Evolutionary conservation across 2,888 invertebrate genomes (phyloP).

Genomic region (Acronicta psi): DNA sequence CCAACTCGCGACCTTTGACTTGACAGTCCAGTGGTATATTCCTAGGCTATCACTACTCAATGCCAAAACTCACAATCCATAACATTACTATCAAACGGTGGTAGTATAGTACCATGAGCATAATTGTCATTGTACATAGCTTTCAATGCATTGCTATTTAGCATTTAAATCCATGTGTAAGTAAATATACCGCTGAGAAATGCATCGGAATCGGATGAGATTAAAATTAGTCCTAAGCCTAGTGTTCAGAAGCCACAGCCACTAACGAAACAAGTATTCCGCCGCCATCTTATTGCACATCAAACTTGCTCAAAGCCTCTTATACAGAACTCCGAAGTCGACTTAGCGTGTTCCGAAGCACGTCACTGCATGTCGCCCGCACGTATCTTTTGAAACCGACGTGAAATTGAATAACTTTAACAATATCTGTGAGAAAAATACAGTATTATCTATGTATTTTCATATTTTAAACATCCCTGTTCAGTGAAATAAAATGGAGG

Average conservation of each 20-base stretch:
- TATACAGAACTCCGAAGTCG: conserved; percentile 30
- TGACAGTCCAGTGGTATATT: no score
- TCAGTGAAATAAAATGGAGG: background rate
- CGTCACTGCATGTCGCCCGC: conserved; percentile 38
- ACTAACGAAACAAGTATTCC: conserved; percentile 24
- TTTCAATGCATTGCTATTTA: no score
- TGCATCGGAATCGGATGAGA: background rate
- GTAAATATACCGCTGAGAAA: background rate
- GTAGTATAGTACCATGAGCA: no score
- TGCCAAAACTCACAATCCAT: no score
- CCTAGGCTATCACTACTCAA: no score
- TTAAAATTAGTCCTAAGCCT: background rate
- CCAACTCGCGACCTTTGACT: no score
- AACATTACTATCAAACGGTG: no score
- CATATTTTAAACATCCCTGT: conserved; percentile 15
- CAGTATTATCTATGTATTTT: conserved; percentile 7
- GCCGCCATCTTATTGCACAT: conserved; percentile 36
- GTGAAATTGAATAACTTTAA: conserved; percentile 50
- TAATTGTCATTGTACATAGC: no score
- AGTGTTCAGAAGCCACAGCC: conserved; percentile 14
- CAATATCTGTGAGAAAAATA: conserved; percentile 37
- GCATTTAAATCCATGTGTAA: no score
- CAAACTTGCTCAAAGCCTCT: conserved; percentile 45
- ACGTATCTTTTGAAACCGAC: conserved; percentile 40
- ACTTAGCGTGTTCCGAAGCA: conserved; percentile 42